Evolutionary conservation across 2,797 vertebrate species (phyloP).

Genomic region (Eurystomus glaucurus): DNA sequence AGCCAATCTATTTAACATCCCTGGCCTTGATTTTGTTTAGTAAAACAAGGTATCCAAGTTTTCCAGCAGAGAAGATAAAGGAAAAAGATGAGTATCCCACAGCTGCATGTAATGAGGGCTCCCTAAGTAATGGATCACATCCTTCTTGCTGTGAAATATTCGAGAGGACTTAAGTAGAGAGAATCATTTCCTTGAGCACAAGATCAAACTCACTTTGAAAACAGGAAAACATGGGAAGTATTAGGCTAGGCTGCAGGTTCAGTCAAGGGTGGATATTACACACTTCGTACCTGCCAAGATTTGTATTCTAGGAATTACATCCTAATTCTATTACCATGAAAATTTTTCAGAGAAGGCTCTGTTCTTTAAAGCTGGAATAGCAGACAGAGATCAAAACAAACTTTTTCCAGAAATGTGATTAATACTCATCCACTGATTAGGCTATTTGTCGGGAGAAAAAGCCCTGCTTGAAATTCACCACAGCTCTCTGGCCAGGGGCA

Average conservation of each 20-base stretch:
- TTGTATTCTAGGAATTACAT: constrained; percentile 66
- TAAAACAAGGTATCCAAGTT: constrained; percentile 76
- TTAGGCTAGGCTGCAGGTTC: constrained; percentile 36
- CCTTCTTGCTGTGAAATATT: constrained; percentile 79
- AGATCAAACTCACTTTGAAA: constrained; percentile 72
- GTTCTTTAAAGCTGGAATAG: constrained; percentile 30
- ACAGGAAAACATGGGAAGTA: constrained; percentile 43
- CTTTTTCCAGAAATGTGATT: constrained; percentile 51
- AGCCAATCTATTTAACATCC: constrained; percentile 74
- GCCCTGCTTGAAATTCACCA: neutral
- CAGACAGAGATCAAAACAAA: constrained; percentile 60
- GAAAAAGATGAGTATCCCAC: constrained; percentile 67
- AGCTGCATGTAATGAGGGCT: constrained; percentile 75
- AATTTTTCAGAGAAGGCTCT: constrained; percentile 36
- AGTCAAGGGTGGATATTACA: constrained; percentile 65
- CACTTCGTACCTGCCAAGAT: constrained; percentile 64
- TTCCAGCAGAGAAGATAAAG: constrained; percentile 76
- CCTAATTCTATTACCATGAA: constrained; percentile 58
- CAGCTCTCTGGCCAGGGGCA: neutral
- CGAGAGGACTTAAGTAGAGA: constrained; percentile 49
- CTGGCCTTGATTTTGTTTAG: constrained; percentile 79
- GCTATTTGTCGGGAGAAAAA: neutral
- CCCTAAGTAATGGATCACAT: constrained; percentile 75
- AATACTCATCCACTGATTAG: constrained; percentile 48
- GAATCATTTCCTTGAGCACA: constrained; percentile 46